Evolutionary conservation across 2,888 invertebrate genomes (phyloP), one percentile per base, ranked within the genome.

Genomic region (Harpalus rufipes): DNA sequence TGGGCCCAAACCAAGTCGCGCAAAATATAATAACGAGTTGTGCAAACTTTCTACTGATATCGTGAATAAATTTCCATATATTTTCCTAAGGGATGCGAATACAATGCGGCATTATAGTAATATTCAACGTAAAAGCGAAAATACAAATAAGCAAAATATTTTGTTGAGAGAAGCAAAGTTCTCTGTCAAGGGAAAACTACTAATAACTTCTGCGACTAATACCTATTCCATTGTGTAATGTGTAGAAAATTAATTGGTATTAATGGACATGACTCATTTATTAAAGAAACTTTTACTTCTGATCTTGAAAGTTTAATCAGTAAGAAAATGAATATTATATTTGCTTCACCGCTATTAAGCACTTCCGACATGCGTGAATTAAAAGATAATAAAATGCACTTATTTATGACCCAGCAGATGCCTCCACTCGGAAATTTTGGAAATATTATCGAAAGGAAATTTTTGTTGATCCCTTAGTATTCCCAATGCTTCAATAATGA

Each of bases 11-110:
- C 74, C 44, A 14, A 25, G 14, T 18, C 39, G 7, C 61, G 41
- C 59, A 80, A 80, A 80, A 80, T 61, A 80, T 80, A 68, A 68
- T 68, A 80, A 80, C 80, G 59, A 80, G 80, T 80, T 80, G 80
- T 61, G 59, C 61, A 80, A 80, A 80, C 80, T 80, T 80, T 61
- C 25, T 41, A 80, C 80, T 80, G 61, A 80, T 80, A 80, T 80
- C 80, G 61, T 80, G 80, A 80, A 80, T 80, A 80, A 61, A 80
- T 80, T 80, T 80, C 61, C 59, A 80, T 80, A 61, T 16, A 80
- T 80, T 61, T 61, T 41, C 78, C 44, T 74, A 8, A 16, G 72
- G 72, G 72, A 74, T 74, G 72, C 44, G 44, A 74, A 44, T 44
- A 74, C 72, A 74, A 74, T 68, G 68, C 41, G n/a, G 39, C 41